These are phyloP conservation scores for Stenoptilia bipunctidactyla DNA, from an alignment of 2,888 invertebrate genomes.

Conservation along the genomic window DNA sequence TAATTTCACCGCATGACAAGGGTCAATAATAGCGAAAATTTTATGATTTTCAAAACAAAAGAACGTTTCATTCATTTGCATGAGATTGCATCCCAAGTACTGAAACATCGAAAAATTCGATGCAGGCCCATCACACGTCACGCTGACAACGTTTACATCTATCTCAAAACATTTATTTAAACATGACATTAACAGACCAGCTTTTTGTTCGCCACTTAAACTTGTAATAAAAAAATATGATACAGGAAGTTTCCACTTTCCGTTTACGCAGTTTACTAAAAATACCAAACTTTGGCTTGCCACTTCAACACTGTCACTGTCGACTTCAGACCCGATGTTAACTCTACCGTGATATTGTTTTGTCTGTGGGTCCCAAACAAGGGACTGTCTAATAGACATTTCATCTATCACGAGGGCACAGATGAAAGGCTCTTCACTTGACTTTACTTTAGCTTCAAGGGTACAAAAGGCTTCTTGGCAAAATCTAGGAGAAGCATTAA, in stretches of 20 bases:
- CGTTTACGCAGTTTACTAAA: conserved; percentile 11
- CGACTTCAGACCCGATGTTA: too few relatives aligned
- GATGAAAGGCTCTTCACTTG: not conserved
- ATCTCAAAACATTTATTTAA: conserved; percentile 10
- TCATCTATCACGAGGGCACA: conserved; percentile 7
- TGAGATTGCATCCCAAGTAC: conserved; percentile 12
- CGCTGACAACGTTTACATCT: conserved; percentile 14
- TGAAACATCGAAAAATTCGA: conserved; percentile 14
- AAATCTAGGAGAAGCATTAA: conserved; percentile 3
- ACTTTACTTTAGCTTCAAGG: conserved; percentile 1
- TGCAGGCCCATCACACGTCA: conserved; percentile 16
- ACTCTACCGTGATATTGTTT: too few relatives aligned
- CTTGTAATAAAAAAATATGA: conserved; percentile 12
- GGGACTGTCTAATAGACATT: too few relatives aligned
- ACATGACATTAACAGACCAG: conserved; percentile 11
- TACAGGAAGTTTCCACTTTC: conserved; percentile 11
- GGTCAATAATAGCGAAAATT: conserved; percentile 13
- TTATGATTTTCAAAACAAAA: conserved; percentile 10
- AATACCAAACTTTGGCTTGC: conserved; percentile 12
- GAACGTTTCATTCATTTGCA: conserved; percentile 11
- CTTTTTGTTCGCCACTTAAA: conserved; percentile 6
- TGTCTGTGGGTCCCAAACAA: too few relatives aligned
- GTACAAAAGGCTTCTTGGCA: conserved; percentile 4
- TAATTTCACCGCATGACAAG: conserved; percentile 9
- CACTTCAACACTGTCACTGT: too few relatives aligned